Evolutionary conservation across 2,797 vertebrate species (phyloP).

Genomic region (Champsocephalus gunnari): DNA sequence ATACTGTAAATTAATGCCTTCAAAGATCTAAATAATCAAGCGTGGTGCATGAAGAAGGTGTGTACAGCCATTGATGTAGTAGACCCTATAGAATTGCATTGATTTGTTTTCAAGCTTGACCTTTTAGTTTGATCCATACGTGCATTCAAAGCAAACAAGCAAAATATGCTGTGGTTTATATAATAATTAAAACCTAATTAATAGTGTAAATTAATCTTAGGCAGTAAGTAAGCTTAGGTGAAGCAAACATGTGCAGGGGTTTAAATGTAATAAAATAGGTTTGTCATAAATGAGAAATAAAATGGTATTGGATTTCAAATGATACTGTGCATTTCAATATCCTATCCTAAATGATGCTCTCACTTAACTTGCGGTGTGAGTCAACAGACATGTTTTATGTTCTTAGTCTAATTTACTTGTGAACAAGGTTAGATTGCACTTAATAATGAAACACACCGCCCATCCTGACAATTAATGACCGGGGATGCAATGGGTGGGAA

Average conservation of each 20-base stretch:
- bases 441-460: slow-evolving; percentile 70
- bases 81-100: slow-evolving; percentile 44
- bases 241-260: not conserved
- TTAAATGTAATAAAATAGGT: slow-evolving; percentile 18
- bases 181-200: slow-evolving; percentile 11
- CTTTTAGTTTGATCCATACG: slow-evolving; percentile 38
- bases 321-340: slow-evolving; percentile 5
- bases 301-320: not conserved
- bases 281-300: not conserved
- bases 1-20: slow-evolving; percentile 37
- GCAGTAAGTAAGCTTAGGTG: not conserved
- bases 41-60: slow-evolving; percentile 45
- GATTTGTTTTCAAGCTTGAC: slow-evolving; percentile 50
- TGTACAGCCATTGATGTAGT: slow-evolving; percentile 53
- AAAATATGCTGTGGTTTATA: slow-evolving; percentile 18
- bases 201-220: slow-evolving; percentile 13
- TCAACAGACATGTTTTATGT: slow-evolving; percentile 43
- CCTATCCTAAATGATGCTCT: slow-evolving; percentile 8
- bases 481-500: slow-evolving; percentile 73
- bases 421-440: slow-evolving; percentile 69
- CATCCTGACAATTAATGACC: slow-evolving; percentile 78
- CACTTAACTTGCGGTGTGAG: slow-evolving; percentile 18
- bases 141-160: slow-evolving; percentile 31
- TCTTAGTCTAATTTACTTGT: slow-evolving; percentile 63
- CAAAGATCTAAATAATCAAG: slow-evolving; percentile 55